Conservation (phyloP, 2,797 vertebrate species). For the Anolis apletophallus region DNA sequence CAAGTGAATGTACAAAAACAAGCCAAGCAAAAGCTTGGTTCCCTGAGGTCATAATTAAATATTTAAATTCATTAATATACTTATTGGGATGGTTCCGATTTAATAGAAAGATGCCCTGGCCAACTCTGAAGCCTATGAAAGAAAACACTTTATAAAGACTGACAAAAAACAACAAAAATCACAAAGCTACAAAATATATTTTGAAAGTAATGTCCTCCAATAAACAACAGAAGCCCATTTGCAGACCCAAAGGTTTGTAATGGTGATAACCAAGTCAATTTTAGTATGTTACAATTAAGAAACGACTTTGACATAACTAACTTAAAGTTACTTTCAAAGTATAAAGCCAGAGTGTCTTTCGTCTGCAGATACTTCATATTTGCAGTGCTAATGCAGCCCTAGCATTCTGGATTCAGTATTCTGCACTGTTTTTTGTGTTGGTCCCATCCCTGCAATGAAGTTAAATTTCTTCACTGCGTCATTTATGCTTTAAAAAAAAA, state of each 20-base stretch:
- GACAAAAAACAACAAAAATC: neutral
- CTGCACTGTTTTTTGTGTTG: conserved; percentile 47
- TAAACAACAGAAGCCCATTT: conserved; percentile 35
- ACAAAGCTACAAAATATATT: neutral
- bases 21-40: neutral
- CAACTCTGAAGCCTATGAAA: neutral
- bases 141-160: neutral
- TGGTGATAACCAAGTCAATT: conserved; percentile 9
- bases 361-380: conserved; percentile 55
- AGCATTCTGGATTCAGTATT: conserved; percentile 40
- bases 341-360: conserved; percentile 35
- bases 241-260: conserved; percentile 19
- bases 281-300: conserved; percentile 40
- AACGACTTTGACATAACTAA: conserved; percentile 19
- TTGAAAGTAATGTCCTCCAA: neutral
- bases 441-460: conserved; percentile 43
- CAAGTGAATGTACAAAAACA: neutral
- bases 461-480: conserved; percentile 44
- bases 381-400: conserved; percentile 48
- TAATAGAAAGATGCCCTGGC: neutral
- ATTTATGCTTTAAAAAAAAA: conserved; percentile 40
- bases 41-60: conserved; percentile 14
- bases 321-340: conserved; percentile 50
- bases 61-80: neutral
- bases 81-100: neutral